Evolutionary conservation across 2,797 vertebrate species (phyloP), one percentile per base, ranked within the genome.

Genomic region (Typhlichthys eigenmanni): DNA sequence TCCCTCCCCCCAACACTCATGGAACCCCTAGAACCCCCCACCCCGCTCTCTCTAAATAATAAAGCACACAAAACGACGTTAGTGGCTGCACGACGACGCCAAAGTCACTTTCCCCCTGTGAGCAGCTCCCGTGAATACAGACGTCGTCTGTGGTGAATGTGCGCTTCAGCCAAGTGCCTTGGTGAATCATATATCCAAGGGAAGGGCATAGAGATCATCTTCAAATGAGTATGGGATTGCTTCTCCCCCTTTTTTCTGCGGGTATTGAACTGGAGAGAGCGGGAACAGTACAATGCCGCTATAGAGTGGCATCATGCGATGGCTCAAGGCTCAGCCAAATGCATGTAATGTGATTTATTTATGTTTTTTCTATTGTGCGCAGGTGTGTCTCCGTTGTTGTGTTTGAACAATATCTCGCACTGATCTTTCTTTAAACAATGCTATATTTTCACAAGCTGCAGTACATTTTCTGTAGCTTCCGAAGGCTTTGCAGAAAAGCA

Each of bases 51-150:
- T 24, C 24, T 24, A 24, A 24, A 24, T 24, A 3, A 24, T 24
- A 24, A 24, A 24, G 3, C 24, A 6, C 38, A 38, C 17, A 12
- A 62, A 61, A 72, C 19, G 38, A 16, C 47, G 4, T 49, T 24
- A 58, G 19, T 11, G 50, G 32, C 7, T 7, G 43, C 53, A 50
- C 67, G 14, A 74, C 4, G 4, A 70, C 17, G 38, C 50, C 52
- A 65, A 74, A 76, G 56, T 76, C 58, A 55, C 19, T 55, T 48
- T 61, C 19, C 71, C 64, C 64, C 55, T 0, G 24, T 60, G 49
- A 71, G 32, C 61, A 29, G 59, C 56, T 69, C 53, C 43, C 65
- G 53, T 60, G 60, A 74, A 60, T 54, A 71, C 55, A 68, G 55
- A 80, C 73, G n/a, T 62, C 34, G 38, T 51, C 24, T 59, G 24